phyloP scores from a whole-genome alignment of 1,140 invertebrate genomes.

The Oncopodura yosiiana region DNA sequence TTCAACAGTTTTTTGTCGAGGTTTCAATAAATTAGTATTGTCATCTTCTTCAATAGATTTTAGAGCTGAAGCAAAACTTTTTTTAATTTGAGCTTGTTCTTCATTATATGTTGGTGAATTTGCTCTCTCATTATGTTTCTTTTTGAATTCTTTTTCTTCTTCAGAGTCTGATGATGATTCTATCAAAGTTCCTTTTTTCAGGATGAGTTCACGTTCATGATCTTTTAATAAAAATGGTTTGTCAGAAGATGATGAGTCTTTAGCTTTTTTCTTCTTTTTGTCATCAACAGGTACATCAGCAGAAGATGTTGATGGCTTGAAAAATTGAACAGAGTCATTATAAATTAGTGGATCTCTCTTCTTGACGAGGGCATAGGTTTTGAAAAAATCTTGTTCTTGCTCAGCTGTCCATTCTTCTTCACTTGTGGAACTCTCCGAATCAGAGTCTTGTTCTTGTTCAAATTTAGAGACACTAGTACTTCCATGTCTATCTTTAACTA shows the following conservation, averaged over 20 bases:
- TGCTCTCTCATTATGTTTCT: constrained; percentile 15
- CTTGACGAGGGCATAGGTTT: constrained; percentile 72
- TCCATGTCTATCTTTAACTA: constrained; percentile 66
- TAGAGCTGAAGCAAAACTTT: constrained; percentile 51
- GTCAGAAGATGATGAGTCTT: constrained; percentile 41
- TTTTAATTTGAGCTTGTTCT: constrained; percentile 58
- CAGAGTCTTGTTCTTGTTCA: constrained; percentile 41
- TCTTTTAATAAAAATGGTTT: constrained; percentile 63
- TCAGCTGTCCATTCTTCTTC: constrained; percentile 54
- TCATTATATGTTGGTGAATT: constrained; percentile 52
- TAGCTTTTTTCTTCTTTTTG: constrained; percentile 12
- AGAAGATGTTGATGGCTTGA: constrained; percentile 43
- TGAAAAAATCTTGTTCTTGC: constrained; percentile 75
- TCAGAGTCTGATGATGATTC: constrained; percentile 47
- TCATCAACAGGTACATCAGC: not conserved
- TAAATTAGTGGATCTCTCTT: constrained; percentile 82
- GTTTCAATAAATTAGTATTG: constrained; percentile 47
- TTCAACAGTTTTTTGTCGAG: constrained; percentile 52
- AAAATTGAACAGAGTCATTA: constrained; percentile 63
- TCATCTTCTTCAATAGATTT: constrained; percentile 43
- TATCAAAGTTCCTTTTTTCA: constrained; percentile 56
- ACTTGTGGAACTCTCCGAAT: constrained; percentile 42
- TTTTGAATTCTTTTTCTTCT: constrained; percentile 39
- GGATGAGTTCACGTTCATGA: constrained; percentile 65
- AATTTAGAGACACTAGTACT: constrained; percentile 40